Evolutionary conservation across 2,113 vertebrate genomes (phyloP).

Genomic region (Trichechus manatus): DNA sequence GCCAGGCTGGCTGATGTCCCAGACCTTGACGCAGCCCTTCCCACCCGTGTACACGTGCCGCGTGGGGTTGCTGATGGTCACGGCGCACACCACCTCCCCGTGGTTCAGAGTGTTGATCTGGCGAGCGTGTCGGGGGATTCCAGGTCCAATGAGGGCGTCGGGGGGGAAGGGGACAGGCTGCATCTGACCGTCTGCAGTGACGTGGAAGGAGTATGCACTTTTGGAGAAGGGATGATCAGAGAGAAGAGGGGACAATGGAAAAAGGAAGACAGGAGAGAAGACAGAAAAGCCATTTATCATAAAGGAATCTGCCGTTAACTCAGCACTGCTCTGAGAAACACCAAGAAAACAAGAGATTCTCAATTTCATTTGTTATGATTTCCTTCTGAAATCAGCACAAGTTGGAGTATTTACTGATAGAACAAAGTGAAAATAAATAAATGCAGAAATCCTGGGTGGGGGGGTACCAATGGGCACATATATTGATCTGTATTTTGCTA

Average conservation of each 20-base stretch:
- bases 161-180: conserved; percentile 97
- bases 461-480: background rate
- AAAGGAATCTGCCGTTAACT: background rate
- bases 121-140: conserved; percentile 95
- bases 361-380: background rate
- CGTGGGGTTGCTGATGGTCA: conserved; percentile 97
- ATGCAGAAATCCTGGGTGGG: background rate
- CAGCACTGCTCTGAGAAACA: background rate
- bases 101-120: conserved; percentile 97
- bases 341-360: background rate
- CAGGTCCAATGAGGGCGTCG: conserved; percentile 95
- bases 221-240: background rate
- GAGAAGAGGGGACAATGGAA: background rate
- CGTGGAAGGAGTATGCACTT: conserved; percentile 94
- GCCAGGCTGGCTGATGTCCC: conserved; percentile 97
- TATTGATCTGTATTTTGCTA: background rate
- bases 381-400: conserved; percentile 32
- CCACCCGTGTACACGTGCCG: conserved; percentile 96
- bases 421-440: conserved; percentile 22
- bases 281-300: background rate
- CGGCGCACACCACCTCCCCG: conserved; percentile 96
- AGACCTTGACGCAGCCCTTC: conserved; percentile 97
- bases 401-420: background rate
- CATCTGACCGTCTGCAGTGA: conserved; percentile 97
- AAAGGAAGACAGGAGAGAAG: background rate